These are phyloP conservation scores for Ctenomys sociabilis DNA, from an alignment of 2,113 vertebrate species.

Conservation along the genomic window DNA sequence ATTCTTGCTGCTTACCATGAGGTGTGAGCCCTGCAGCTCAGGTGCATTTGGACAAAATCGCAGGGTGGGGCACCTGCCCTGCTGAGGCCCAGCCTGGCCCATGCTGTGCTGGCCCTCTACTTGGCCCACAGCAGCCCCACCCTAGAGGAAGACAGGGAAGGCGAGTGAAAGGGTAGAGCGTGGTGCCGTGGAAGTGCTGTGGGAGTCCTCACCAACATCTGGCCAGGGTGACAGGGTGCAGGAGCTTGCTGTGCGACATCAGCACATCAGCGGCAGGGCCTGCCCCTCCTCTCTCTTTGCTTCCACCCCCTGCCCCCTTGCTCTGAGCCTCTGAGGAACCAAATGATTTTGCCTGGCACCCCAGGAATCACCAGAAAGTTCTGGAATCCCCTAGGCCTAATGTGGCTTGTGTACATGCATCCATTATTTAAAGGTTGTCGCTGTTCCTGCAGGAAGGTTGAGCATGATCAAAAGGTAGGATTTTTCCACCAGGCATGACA, in stretches of 20 bases:
- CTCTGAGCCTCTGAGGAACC: not conserved
- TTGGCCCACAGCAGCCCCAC: not conserved
- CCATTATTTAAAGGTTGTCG: constrained; percentile 75
- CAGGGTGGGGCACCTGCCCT: not conserved
- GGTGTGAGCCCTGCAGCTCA: not conserved
- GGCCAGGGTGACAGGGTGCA: not conserved
- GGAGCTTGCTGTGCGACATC: not conserved
- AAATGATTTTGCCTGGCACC: not conserved
- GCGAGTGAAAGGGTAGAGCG: no score
- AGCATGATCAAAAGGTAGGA: constrained; percentile 72
- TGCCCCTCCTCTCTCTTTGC: not conserved
- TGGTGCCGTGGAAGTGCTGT: not conserved
- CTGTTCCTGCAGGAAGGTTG: constrained; percentile 72
- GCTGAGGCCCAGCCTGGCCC: not conserved
- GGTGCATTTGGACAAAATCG: not conserved
- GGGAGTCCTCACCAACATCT: no score
- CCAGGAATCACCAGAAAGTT: constrained; percentile 37
- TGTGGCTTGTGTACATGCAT: constrained; percentile 56
- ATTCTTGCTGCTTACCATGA: not conserved
- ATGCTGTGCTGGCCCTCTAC: not conserved
- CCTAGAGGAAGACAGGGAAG: not conserved
- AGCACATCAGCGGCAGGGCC: not conserved
- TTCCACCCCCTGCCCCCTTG: no score
- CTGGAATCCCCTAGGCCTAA: constrained; percentile 10
- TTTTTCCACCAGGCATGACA: constrained; percentile 71